Base-by-base conservation (phyloP, 2,888 invertebrate species). In the Labia minor region DNA sequence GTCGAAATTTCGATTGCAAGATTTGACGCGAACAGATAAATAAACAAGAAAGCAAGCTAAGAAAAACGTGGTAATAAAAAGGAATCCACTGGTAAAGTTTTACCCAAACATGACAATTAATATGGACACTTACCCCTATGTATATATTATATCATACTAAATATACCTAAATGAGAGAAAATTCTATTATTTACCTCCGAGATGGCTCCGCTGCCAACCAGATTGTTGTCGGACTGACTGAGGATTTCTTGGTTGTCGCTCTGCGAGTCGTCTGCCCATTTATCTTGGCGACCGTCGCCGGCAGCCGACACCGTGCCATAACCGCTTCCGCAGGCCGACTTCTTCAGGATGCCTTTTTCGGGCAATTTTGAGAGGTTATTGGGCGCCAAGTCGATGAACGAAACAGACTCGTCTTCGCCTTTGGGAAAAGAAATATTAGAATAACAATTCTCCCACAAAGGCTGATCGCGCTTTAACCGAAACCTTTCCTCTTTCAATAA, bases 331-430 rank as follows among this genome's bases (percentile, higher is more conserved):
- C 49, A 11, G 16, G 49, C 49, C 10, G 74, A 71, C 80, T 92
- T 93, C 83, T 94, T 94, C 75, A 94, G 84, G 77, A 94, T 94
- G 68, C 94, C 94, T 80, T 93, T 93, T 81, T 93, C 92, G 73
- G 91, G 90, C 72, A 89, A 81, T 77, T 89, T 89, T 69, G 85
- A 81, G 76, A 88, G 83, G 74, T 85, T 87, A 79, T 88, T 89
- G 69, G 86, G 85, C 71, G 85, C 86, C 67, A 90, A 83, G 78
- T 90, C 90, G 76, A 91, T 89, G 79, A 91, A 90, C 68, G 90
- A 88, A 74, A 90, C 88, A 70, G 82, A 81, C 76, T 90, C 90
- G 79, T 90, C 90, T 79, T 87, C 87, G 66, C 85, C 86, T 85
- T 80, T 70, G 70, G 26, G 26, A 8, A 73, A 69, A 49, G 49